Percentiles rank a stretch among this genome's conserved stretches.
Conservation (phyloP, 2,113 vertebrate genomes). For the Festucalex cinctus region DNA sequence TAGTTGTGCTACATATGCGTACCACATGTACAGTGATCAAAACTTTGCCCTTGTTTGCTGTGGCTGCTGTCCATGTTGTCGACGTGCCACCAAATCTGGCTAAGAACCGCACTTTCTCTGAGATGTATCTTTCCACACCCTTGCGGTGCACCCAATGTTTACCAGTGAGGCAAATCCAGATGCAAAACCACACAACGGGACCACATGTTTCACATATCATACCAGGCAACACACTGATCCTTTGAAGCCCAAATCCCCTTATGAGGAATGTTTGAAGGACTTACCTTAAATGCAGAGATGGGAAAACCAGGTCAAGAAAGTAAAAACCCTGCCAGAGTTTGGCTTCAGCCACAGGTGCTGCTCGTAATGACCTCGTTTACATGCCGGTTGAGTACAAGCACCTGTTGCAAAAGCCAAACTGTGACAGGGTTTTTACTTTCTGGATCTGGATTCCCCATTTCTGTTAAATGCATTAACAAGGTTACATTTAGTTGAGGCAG, state of each 20-base stretch:
- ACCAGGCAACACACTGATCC: slow-evolving; percentile 9
- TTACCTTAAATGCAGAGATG: neutral
- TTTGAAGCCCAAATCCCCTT: slow-evolving; percentile 14
- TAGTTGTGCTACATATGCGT: slow-evolving; percentile 7
- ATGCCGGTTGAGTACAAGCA: no score
- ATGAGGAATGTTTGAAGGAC: slow-evolving; percentile 5
- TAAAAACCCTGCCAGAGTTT: no score
- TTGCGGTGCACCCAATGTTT: slow-evolving; percentile 55
- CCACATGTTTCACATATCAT: slow-evolving; percentile 52
- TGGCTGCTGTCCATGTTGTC: slow-evolving; percentile 39
- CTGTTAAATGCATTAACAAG: neutral
- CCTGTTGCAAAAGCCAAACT: no score
- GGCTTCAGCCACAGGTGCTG: no score
- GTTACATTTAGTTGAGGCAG: neutral
- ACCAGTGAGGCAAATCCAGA: slow-evolving; percentile 33
- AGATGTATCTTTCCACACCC: slow-evolving; percentile 52
- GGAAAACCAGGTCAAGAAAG: no score
- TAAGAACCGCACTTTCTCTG: slow-evolving; percentile 30
- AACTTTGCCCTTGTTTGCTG: slow-evolving; percentile 17
- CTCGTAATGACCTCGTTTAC: no score
- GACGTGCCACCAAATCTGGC: slow-evolving; percentile 37
- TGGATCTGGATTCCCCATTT: no score
- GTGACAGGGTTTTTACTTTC: no score
- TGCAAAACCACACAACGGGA: slow-evolving; percentile 42
- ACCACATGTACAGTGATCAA: slow-evolving; percentile 26